phyloP scores from a whole-genome alignment of 2,888 invertebrate genomes.

The Meta bourneti region DNA sequence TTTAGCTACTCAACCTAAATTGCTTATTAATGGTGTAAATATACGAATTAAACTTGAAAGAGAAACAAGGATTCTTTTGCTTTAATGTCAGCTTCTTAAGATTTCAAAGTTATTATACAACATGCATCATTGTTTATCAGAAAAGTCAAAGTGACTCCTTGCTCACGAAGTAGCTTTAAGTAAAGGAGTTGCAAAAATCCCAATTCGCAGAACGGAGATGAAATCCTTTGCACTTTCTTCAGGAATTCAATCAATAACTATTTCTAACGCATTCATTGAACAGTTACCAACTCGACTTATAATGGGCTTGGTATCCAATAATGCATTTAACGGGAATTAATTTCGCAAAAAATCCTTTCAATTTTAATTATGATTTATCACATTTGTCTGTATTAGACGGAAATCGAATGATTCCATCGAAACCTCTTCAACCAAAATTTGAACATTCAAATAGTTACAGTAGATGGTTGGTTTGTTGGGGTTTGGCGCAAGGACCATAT shows the following conservation, averaged over 20 bases:
- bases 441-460: no score
- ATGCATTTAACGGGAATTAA: slow-evolving; percentile 21
- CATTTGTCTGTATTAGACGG: not conserved
- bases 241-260: slow-evolving; percentile 15
- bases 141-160: slow-evolving; percentile 20
- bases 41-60: slow-evolving; percentile 21
- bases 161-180: slow-evolving; percentile 19
- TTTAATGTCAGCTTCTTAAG: not conserved
- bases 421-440: not conserved
- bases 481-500: no score
- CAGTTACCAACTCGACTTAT: slow-evolving; percentile 19
- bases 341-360: slow-evolving; percentile 10
- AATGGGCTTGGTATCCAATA: slow-evolving; percentile 32
- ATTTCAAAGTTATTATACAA: slow-evolving; percentile 18
- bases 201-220: no score
- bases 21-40: slow-evolving; percentile 20
- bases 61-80: slow-evolving; percentile 22
- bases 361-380: slow-evolving; percentile 19
- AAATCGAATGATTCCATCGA: not conserved
- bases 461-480: no score
- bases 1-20: slow-evolving; percentile 25
- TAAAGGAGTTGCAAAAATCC: not conserved
- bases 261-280: slow-evolving; percentile 38
- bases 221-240: slow-evolving; percentile 31
- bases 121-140: slow-evolving; percentile 24